Conservation (phyloP, 2,888 invertebrate genomes). For the Watsonalla cultraria region DNA sequence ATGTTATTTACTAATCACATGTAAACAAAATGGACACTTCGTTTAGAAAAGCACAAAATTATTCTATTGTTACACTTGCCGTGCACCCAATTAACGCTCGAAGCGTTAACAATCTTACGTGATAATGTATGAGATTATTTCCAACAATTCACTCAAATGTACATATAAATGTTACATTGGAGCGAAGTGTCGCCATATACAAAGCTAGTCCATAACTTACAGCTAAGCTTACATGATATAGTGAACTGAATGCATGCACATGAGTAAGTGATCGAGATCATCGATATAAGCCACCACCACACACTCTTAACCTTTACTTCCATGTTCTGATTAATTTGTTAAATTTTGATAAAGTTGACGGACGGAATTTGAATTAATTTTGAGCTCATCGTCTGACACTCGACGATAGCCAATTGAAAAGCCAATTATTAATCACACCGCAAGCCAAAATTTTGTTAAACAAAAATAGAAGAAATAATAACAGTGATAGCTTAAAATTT, state of each 20-base stretch:
- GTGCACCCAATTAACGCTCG: slow-evolving; percentile 52
- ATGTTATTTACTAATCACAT: not conserved
- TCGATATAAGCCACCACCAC: slow-evolving; percentile 74
- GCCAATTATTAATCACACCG: slow-evolving; percentile 74
- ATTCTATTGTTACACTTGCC: slow-evolving; percentile 52
- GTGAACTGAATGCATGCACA: slow-evolving; percentile 74
- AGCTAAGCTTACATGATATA: slow-evolving; percentile 64
- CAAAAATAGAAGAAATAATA: slow-evolving; percentile 67
- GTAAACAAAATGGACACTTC: not conserved
- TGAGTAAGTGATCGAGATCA: slow-evolving; percentile 63
- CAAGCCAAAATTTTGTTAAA: slow-evolving; percentile 73
- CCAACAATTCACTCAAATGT: slow-evolving; percentile 37
- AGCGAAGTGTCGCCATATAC: slow-evolving; percentile 44
- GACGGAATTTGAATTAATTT: slow-evolving; percentile 43
- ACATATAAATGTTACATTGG: slow-evolving; percentile 21
- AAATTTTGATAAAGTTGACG: slow-evolving; percentile 68
- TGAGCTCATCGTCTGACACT: slow-evolving; percentile 27
- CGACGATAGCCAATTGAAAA: slow-evolving; percentile 42
- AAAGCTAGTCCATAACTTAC: slow-evolving; percentile 59
- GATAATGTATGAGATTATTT: slow-evolving; percentile 27
- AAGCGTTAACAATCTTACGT: slow-evolving; percentile 4
- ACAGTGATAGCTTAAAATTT: slow-evolving; percentile 71
- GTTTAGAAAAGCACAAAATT: slow-evolving; percentile 34
- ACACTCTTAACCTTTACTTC: slow-evolving; percentile 77
- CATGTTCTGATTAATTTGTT: slow-evolving; percentile 62